Evolutionary conservation across 2,797 vertebrate species (phyloP), one percentile per base, ranked within the genome.

Genomic region (Huso huso): DNA sequence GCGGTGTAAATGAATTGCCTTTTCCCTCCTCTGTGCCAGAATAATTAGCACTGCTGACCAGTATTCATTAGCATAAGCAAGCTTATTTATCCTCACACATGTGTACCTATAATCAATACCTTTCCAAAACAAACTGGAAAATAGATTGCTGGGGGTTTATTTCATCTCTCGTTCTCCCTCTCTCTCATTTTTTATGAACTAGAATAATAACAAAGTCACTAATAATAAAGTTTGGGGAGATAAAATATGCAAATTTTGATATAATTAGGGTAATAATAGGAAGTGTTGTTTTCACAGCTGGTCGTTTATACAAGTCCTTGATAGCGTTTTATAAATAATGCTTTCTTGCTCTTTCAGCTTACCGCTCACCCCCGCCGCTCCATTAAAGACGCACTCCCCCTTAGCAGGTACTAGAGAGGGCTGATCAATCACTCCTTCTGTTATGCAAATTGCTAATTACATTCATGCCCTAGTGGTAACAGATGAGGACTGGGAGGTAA

Each of bases 271-370:
- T 73, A 86, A 81, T 88, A 83, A 89, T 82, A 77, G 81, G 74
- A 86, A 77, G 82, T 83, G 74, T 75, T 89, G 80, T 89, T 88
- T 88, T 87, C 87, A 86, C 86, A 91, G 84, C 79, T 88, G 80
- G 79, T 82, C 75, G 76, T 84, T 85, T 84, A 75, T 75, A 77
- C 79, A 84, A 81, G 82, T 76, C 82, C 64, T 76, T 79, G 80
- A 76, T 72, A 77, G 77, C 74, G 77, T 67, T 83, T 75, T 52
- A 48, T 77, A 78, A 83, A 81, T 77, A 73, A 74, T 67, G 71
- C 70, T 62, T 58, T 48, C 61, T 68, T 65, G 51, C 58, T 60
- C 37, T 66, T 65, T 72, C 49, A 51, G 67, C 59, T 65, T 71
- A 62, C 67, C 74, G 73, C 51, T 69, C 73, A 74, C 71, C 70